These are phyloP conservation scores for Nasua narica DNA, from an alignment of 2,797 vertebrate species.

Conservation along the genomic window DNA sequence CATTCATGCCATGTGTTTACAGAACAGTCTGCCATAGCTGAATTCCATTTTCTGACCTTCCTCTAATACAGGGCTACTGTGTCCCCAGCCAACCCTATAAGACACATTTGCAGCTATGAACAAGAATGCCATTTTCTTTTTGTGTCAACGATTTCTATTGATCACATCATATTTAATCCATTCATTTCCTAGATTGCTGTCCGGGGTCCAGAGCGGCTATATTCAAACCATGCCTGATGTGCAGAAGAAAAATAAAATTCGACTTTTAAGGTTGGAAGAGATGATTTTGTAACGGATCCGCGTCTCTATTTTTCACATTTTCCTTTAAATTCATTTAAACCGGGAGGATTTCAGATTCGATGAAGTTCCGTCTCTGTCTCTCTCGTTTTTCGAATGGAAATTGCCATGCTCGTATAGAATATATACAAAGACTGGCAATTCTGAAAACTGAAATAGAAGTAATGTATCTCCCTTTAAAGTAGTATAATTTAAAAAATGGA, in stretches of 20 bases:
- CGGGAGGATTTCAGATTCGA: constrained; percentile 33
- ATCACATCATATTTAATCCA: constrained; percentile 56
- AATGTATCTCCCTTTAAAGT: not conserved
- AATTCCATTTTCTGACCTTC: constrained; percentile 31
- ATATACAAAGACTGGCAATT: constrained; percentile 6
- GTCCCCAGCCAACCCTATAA: constrained; percentile 45
- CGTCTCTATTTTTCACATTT: constrained; percentile 37
- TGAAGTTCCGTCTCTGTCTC: not conserved
- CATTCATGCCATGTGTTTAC: constrained; percentile 51
- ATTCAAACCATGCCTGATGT: constrained; percentile 2
- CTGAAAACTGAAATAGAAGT: not conserved
- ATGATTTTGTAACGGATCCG: constrained; percentile 18
- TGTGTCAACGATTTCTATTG: constrained; percentile 64
- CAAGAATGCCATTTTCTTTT: constrained; percentile 51
- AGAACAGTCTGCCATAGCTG: constrained; percentile 31
- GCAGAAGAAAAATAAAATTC: constrained; percentile 43
- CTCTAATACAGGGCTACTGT: constrained; percentile 46
- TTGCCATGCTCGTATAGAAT: not conserved
- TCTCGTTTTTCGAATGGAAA: constrained; percentile 2
- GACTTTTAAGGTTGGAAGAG: constrained; percentile 12
- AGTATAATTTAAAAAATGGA: constrained; percentile 43
- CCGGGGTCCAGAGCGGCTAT: not conserved
- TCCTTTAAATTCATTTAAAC: constrained; percentile 51
- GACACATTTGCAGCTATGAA: constrained; percentile 43
- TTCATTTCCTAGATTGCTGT: constrained; percentile 54